Percentiles rank a stretch among this genome's conserved stretches.
Conservation (phyloP, 2,113 vertebrate species). For the Gnathonemus longibarbis region DNA sequence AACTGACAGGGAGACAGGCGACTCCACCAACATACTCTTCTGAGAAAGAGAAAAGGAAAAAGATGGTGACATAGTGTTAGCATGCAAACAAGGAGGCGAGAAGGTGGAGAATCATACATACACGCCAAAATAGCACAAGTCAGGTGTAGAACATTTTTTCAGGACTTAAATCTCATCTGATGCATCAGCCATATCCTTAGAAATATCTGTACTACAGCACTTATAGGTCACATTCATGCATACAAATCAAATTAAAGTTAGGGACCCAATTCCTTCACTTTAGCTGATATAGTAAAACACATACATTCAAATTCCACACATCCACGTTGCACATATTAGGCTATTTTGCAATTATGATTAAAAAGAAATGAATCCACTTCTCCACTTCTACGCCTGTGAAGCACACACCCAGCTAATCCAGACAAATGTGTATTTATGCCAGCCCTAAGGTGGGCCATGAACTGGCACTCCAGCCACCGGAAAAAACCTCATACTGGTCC, state of each 20-base stretch:
- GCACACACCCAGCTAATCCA: neutral
- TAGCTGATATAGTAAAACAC: neutral
- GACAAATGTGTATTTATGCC: neutral
- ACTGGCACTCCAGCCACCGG: too few relatives aligned
- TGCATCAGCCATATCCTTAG: neutral
- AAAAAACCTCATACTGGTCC: too few relatives aligned
- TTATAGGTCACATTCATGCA: neutral
- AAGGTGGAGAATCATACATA: neutral
- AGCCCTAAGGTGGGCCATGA: neutral
- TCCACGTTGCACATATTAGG: neutral
- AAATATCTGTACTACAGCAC: neutral
- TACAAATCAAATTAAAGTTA: neutral
- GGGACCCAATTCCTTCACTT: neutral
- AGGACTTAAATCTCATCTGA: neutral
- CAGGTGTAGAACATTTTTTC: neutral
- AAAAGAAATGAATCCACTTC: neutral
- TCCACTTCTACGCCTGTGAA: neutral
- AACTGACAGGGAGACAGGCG: conserved; percentile 52
- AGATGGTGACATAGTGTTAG: neutral
- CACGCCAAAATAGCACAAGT: too few relatives aligned
- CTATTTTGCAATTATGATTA: neutral
- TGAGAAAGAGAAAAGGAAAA: neutral
- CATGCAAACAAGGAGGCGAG: neutral
- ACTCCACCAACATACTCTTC: conserved; percentile 61
- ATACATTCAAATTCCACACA: neutral